These are phyloP conservation scores for Euwallacea fornicatus DNA, from an alignment of 1,140 invertebrate species.

Conservation along the genomic window DNA sequence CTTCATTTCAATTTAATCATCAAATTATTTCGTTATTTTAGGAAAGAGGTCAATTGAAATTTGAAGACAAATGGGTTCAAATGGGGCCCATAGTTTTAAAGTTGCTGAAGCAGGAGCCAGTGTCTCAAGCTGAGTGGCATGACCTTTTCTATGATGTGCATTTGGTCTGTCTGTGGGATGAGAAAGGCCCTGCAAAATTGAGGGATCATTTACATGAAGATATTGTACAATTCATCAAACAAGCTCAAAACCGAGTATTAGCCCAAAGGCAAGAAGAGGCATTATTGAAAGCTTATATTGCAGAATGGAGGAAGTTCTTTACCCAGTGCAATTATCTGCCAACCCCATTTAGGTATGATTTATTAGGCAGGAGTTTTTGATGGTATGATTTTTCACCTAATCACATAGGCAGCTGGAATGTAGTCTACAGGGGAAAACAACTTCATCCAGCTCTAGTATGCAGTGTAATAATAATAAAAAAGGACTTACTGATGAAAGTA, in stretches of 20 bases:
- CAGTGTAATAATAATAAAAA: conserved; percentile 49
- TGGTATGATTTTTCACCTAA: background rate
- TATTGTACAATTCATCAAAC: conserved; percentile 92
- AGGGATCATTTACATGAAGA: conserved; percentile 87
- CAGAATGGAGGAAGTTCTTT: conserved; percentile 97
- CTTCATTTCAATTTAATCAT: too few species aligned
- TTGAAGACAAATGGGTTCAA: conserved; percentile 94
- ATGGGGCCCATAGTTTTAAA: conserved; percentile 94
- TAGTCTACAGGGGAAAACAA: conserved; percentile 57
- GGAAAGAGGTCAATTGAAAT: conserved; percentile 71
- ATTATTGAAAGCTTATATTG: conserved; percentile 92
- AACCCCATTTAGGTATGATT: conserved; percentile 84
- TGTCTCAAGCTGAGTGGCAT: conserved; percentile 95
- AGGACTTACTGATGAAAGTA: conserved; percentile 77
- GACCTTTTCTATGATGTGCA: conserved; percentile 95
- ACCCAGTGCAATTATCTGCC: conserved; percentile 96
- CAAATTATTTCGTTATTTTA: conserved; percentile 39
- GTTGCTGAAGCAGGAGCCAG: conserved; percentile 87
- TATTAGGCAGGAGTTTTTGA: conserved; percentile 56
- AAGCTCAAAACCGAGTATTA: conserved; percentile 87
- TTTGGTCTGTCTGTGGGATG: conserved; percentile 94
- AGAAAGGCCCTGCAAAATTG: conserved; percentile 88
- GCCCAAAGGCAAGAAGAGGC: conserved; percentile 93
- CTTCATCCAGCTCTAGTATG: conserved; percentile 60
- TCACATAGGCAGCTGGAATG: conserved; percentile 78